These are phyloP conservation scores for Chaenodraco wilsoni DNA, from an alignment of 2,797 vertebrate genomes.

Conservation along the genomic window DNA sequence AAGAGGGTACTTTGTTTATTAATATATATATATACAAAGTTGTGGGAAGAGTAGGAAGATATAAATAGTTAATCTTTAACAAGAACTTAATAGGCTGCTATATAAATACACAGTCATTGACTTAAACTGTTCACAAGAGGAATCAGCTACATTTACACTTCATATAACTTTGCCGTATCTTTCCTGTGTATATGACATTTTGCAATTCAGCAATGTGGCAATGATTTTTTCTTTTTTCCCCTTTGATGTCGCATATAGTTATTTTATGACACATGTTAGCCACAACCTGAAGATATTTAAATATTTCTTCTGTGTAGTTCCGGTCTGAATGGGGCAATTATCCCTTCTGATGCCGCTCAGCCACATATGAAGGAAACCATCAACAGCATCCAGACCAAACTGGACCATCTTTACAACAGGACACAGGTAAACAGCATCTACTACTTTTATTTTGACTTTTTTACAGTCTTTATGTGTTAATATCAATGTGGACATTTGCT, in stretches of 20 bases:
- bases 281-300: not conserved
- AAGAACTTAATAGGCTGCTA: not conserved
- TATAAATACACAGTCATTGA: slow-evolving; percentile 5
- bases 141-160: slow-evolving; percentile 2
- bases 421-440: slow-evolving; percentile 71
- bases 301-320: slow-evolving; percentile 51
- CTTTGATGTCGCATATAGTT: not conserved
- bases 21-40: slow-evolving; percentile 5
- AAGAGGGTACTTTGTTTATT: slow-evolving; percentile 29
- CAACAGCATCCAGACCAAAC: slow-evolving; percentile 87
- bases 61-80: slow-evolving; percentile 9
- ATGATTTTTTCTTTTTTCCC: not conserved
- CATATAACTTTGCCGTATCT: not conserved
- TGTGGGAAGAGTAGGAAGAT: not conserved
- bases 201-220: not conserved
- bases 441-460: not conserved
- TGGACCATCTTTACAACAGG: slow-evolving; percentile 91
- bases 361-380: slow-evolving; percentile 91
- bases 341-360: slow-evolving; percentile 87
- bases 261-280: not conserved
- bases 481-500: not conserved
- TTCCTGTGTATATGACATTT: not conserved
- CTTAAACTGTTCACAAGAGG: not conserved
- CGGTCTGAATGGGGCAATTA: slow-evolving; percentile 76
- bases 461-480: not conserved